phyloP scores from a whole-genome alignment of 2,113 vertebrate genomes.

The Caretta caretta region DNA sequence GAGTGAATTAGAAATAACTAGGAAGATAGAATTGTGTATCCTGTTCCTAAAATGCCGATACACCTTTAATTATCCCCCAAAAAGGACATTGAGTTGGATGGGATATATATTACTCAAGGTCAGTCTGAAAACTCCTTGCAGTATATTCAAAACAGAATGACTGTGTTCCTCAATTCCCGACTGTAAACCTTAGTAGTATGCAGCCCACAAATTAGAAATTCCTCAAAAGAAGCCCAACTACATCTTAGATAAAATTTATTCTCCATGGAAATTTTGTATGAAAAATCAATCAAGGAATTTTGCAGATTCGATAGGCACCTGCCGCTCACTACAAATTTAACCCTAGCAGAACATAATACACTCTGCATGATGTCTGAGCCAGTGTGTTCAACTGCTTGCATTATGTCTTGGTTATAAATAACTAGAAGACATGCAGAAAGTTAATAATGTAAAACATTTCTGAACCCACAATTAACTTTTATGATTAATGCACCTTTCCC shows the following conservation, averaged over 20 bases:
- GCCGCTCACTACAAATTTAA: background rate
- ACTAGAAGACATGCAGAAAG: background rate
- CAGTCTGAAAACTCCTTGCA: conserved; percentile 8
- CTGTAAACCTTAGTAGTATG: background rate
- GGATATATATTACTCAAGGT: conserved; percentile 15
- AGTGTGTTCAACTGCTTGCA: background rate
- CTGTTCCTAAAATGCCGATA: background rate
- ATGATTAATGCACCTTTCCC: background rate
- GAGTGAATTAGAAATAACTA: background rate
- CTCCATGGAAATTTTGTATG: conserved; percentile 8
- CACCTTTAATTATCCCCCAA: background rate
- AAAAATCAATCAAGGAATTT: conserved; percentile 22
- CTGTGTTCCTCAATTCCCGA: background rate
- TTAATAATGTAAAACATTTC: background rate
- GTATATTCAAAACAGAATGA: background rate
- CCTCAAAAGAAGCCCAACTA: conserved; percentile 25
- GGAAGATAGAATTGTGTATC: background rate
- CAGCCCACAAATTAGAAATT: conserved; percentile 32
- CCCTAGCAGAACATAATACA: background rate
- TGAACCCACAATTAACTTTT: background rate
- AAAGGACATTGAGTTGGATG: background rate
- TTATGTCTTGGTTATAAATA: background rate
- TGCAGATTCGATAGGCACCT: background rate
- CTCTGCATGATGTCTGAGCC: background rate
- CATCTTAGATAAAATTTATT: conserved; percentile 44